Evolutionary conservation across 2,888 invertebrate genomes (phyloP), one percentile per base, ranked within the genome.

Genomic region (Melinaea menophilus): DNA sequence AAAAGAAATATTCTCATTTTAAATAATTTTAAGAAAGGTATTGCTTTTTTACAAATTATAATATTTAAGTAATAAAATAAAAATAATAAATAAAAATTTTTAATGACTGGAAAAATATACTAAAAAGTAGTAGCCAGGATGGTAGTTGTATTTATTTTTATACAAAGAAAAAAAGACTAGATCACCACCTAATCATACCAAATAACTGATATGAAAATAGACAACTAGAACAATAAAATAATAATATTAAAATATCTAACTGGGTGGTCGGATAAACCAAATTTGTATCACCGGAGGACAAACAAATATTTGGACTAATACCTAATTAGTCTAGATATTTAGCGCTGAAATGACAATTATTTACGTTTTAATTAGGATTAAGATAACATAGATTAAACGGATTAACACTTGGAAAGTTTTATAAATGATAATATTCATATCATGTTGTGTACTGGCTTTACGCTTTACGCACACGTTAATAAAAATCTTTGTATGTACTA

Each of bases 291-390:
- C 31, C 11, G 11, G 22, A 51, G 4, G 7, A 22, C 5, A 3
- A 51, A 51, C 22, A 31, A 51, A 31, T 51, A 51, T 9, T 51
- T 31, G 31, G 51, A 51, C 31, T 51, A 51, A 51, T 51, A 51
- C 51, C 22, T 67, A 67, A 67, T 67, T 67, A 64, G 59, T 59
- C 66, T 67, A 64, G 56, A 63, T 63, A 51, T 35, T n/a, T 51
- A 31, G 46, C 54, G 54, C 13, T 41, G 9, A 56, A 63, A 59
- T 59, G 22, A 45, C 63, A 41, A 51, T 0, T n/a, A 31, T 51
- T 34, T 13, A 34, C 12, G 45, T 22, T 34, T 56, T 11, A 41
- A 41, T 57, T 9, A 13, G 64, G 64, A 62, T 67, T 67, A 56
- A 62, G 66, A 67, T 67, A 64, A 59, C 5, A 41, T 35, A 46